Evolutionary conservation across 2,113 vertebrate genomes (phyloP), one percentile per base, ranked within the genome.

Genomic region (Catharus fuscescens): DNA sequence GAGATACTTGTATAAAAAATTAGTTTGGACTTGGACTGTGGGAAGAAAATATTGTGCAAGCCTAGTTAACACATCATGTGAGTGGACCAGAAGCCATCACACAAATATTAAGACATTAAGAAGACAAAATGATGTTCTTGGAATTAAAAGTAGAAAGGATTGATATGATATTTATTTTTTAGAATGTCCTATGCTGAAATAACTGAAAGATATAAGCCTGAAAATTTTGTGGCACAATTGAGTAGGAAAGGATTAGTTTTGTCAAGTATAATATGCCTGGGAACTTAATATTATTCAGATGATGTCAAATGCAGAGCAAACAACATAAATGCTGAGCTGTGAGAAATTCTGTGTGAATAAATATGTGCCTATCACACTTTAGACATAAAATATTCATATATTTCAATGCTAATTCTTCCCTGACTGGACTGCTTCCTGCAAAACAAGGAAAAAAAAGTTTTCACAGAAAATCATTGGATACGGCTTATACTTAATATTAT

Each of bases 271-370:
- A 84, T 85, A 91, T 79, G 80, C 40, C 34, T 90, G 59, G 52
- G 53, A 92, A 26, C 59, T 86, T 91, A 54, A 92, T 61, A 77
- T 80, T 95, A 79, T 96, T 96, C 80, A 93, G 44, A 79, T 57
- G 18, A 69, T 93, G 80, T 90, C 85, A 95, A 91, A 76, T 76
- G 45, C 64, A 91, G 45, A 93, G 57, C 81, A 97, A 96, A 94
- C 74, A 94, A 79, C 44, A 40, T 86, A 97, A 96, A 91, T 92
- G 90, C 92, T 97, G 84, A 97, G 82, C 84, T 96, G 60, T 94
- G 82, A 90, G 88, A 96, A 95, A 85, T 52, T 38, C 40, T 73
- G 20, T 76, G 83, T 81, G 86, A 96, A 95, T 92, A 88, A 95
- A 92, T 93, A 93, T 73, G 19, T 89, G 45, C n/a, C 81, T 72